Evolutionary conservation across 2,113 vertebrate species (phyloP), one percentile per base, ranked within the genome.

Genomic region (Eclectus roratus): DNA sequence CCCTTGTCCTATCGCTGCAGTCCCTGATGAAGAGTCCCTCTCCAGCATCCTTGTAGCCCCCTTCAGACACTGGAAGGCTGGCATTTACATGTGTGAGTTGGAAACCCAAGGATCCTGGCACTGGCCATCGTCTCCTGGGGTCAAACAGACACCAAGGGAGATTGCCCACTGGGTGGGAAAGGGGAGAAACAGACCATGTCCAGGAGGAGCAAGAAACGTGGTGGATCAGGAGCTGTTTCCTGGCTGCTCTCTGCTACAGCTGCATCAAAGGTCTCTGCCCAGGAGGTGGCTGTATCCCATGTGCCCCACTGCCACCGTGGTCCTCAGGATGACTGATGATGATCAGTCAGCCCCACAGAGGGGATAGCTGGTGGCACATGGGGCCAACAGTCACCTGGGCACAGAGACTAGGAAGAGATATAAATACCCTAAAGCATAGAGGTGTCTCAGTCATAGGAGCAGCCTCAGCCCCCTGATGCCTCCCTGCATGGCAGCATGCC

Each of bases 71-170:
- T 24, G 21, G 33, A 35, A 58, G 21, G 9, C 27, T 39, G 72
- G n/a, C 2, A 1, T 46, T 66, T 72, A 53, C 27, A 49, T 0
- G 2, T 6, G 8, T 14, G 24, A 17, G 11, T 43, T 80, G 44
- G 61, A 90, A 88, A 91, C 11, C 31, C 68, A 89, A 53, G 63
- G 31, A 66, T 37, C 6, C 14, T 35, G 13, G 35, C 12, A 24
- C 11, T 33, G 33, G 11, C 5, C 5, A 3, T 11, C 9, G 69
- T 2, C 15, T 7, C 1, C 1, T 0, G 10, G 28, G 16, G 8
- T 37, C 39, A 79, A 14, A 16, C 0, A 1, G 63, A n/a, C 12
- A 3, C 18, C 74, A 37, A n/a, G 11, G 16, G 43, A 83, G 24
- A 35, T 3, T 64, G 43, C 5, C 5, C 65, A 55, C 24, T 0